These are phyloP conservation scores for Drosophila lini DNA, from an alignment of 1,140 invertebrate genomes.

Conservation along the genomic window DNA sequence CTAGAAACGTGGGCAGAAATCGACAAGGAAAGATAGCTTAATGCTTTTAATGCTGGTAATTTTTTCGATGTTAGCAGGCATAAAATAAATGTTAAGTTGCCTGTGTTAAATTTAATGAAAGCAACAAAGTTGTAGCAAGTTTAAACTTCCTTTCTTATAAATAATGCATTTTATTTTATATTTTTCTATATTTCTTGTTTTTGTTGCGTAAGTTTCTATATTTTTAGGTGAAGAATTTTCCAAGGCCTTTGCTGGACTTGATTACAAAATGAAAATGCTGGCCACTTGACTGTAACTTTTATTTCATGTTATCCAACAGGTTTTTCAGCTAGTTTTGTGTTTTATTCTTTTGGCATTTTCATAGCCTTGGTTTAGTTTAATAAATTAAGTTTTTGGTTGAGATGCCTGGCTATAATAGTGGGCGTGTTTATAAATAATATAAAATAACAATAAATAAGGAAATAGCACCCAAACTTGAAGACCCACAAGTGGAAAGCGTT, in stretches of 20 bases:
- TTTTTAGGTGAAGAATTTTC: not conserved
- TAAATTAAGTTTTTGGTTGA: not conserved
- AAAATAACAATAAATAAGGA: not conserved
- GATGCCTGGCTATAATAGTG: not conserved
- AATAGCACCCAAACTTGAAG: not conserved
- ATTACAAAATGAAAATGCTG: not conserved
- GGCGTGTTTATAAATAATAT: not conserved
- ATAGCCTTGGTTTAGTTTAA: constrained; percentile 12
- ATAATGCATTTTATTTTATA: not conserved
- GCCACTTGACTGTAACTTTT: not conserved
- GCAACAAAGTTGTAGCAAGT: not conserved
- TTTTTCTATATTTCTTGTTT: not conserved
- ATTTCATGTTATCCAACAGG: constrained; percentile 5
- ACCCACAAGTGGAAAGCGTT: not conserved
- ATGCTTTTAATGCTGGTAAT: constrained; percentile 35
- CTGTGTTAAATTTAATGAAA: constrained; percentile 10
- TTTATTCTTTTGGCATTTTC: constrained; percentile 18
- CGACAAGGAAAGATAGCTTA: constrained; percentile 20
- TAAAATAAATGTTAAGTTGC: constrained; percentile 26
- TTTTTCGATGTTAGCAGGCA: constrained; percentile 25
- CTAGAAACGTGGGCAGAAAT: constrained; percentile 27
- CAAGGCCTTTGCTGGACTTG: not conserved
- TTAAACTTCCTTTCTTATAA: too few species aligned
- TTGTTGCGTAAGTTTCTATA: not conserved
- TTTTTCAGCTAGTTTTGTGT: not conserved